Percentiles rank a stretch among this genome's conserved stretches.
phyloP scores from a whole-genome alignment of 2,888 invertebrate genomes.

The Ariolimax columbianus region DNA sequence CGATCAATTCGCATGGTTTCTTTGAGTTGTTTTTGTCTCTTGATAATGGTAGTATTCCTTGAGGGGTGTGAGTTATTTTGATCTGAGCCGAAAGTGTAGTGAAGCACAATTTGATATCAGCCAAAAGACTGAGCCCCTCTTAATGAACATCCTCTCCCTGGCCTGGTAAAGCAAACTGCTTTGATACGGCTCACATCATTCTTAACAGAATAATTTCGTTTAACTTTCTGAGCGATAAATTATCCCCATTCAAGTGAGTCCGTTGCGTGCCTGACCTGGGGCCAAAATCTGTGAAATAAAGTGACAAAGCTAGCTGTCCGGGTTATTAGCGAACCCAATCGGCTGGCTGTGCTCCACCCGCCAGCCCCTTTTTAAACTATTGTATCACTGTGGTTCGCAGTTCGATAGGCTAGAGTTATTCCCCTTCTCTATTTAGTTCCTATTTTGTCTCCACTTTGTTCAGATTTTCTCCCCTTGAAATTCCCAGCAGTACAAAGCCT shows the following conservation, averaged over 20 bases:
- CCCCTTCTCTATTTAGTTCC: background rate
- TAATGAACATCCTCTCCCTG: background rate
- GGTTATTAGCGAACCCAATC: conserved; percentile 39
- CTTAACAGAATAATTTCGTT: conserved; percentile 45
- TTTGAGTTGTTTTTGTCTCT: no score
- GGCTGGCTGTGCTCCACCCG: background rate
- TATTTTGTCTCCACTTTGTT: background rate
- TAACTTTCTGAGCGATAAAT: conserved; percentile 39
- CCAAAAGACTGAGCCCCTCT: conserved; percentile 1
- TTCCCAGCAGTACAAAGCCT: background rate
- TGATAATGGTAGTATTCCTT: no score
- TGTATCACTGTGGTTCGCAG: conserved; percentile 16
- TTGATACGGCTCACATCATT: background rate
- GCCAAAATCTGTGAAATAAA: conserved; percentile 47
- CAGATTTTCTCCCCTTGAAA: background rate
- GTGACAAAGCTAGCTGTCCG: conserved; percentile 31
- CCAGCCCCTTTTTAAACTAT: conserved; percentile 39
- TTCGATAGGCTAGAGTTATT: conserved; percentile 1
- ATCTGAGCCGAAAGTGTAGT: no score
- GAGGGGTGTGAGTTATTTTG: no score
- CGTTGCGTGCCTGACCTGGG: conserved; percentile 12
- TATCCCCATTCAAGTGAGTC: conserved; percentile 46
- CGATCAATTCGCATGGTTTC: no score
- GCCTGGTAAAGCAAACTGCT: background rate
- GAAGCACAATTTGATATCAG: no score